Evolutionary conservation across 2,113 vertebrate genomes (phyloP), one percentile per base, ranked within the genome.

Genomic region (Pelodiscus sinensis): DNA sequence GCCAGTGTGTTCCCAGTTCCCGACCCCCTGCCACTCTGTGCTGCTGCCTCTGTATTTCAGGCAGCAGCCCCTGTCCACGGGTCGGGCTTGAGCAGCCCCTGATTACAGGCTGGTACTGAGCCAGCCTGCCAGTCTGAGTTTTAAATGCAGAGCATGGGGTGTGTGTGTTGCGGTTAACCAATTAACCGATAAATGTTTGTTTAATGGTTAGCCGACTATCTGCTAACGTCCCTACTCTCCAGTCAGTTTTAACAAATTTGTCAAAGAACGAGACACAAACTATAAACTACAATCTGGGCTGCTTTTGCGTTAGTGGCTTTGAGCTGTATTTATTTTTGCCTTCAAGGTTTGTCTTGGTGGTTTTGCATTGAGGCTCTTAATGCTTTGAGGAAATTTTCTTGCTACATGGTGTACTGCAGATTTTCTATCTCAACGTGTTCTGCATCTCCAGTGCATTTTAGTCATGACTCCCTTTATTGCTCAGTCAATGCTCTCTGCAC

Each of bases 281-380:
- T 44, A 31, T 44, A 8, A 31, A 57, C 68, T 25, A 35, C 14
- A 13, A 1, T 3, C 2, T 54, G 44, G 60, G 35, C 79, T 83
- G 3, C 0, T 5, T 50, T 79, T 82, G 19, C 71, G 8, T 13
- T 57, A 18, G 38, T 14, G 1, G 8, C 88, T 86, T 82, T 57
- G 1, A 79, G 7, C 50, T 1, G 0, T 27, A 51, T 38, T 4
- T 2, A 1, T 84, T 57, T 35, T 52, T 14, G 51, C 29, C 38
- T 13, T 2, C 11, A 10, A 50, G 38, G 38, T 50, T 8, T 44
- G 21, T 44, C 38, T 44, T 77, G 1, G 8, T 44, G 52, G 8
- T 73, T 21, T 19, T 16, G 56, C 73, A 54, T 38, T 0, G 0
- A 7, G 52, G 54, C 1, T 38, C 35, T 22, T 57, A 25, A 5